Conservation (phyloP, 2,888 invertebrate genomes). For the Rotaria macrura region DNA sequence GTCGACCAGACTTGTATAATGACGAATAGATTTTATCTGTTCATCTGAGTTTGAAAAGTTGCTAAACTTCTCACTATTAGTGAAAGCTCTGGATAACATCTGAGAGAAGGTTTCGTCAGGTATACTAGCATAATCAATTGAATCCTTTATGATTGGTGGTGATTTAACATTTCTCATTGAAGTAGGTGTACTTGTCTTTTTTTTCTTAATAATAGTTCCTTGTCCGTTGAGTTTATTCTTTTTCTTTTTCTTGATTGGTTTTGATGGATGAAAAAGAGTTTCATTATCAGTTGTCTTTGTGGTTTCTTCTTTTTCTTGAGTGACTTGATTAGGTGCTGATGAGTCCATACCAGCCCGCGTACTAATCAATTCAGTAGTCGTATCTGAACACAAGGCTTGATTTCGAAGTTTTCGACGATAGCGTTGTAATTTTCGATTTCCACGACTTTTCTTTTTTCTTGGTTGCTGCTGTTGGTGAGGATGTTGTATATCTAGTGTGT, state of each 20-base stretch:
- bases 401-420: slow-evolving; percentile 1
- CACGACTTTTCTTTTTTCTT: background rate
- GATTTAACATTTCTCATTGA: background rate
- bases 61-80: background rate
- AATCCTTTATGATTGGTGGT: background rate
- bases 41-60: background rate
- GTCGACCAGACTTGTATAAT: background rate
- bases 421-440: background rate
- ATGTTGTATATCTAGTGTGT: background rate
- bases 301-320: background rate
- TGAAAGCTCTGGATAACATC: background rate
- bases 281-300: background rate
- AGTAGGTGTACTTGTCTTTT: background rate
- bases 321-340: background rate
- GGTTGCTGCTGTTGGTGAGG: background rate
- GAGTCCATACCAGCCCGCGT: background rate
- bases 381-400: background rate
- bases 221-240: background rate
- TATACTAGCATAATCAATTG: background rate
- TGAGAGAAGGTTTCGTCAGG: background rate
- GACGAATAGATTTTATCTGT: background rate
- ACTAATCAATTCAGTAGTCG: fast-evolving
- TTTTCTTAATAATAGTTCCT: background rate
- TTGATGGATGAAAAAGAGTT: background rate
- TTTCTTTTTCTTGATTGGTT: background rate